These are phyloP conservation scores for Epinephelus moara DNA, from an alignment of 2,113 vertebrate species.

Conservation along the genomic window DNA sequence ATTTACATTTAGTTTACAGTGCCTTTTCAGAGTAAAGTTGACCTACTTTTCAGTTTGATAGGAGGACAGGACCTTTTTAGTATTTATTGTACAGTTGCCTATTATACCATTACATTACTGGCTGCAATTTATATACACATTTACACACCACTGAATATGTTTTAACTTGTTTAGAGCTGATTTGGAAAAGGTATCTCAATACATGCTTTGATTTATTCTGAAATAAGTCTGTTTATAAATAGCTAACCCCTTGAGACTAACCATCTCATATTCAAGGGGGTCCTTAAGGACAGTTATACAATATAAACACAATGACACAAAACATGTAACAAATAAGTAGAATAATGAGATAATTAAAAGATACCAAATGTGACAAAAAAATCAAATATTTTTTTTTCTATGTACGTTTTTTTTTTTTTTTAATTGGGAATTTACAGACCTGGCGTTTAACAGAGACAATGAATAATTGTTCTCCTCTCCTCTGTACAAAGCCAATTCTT, in stretches of 20 bases:
- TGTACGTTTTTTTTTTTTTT: no score
- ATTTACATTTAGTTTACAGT: neutral
- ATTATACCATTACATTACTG: neutral
- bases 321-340: no score
- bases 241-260: no score
- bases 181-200: neutral
- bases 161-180: no score
- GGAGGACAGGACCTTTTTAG: neutral
- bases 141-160: neutral
- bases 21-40: neutral
- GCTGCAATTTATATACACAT: neutral
- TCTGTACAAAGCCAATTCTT: constrained; percentile 6
- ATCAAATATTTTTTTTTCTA: no score
- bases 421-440: neutral
- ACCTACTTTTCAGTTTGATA: neutral
- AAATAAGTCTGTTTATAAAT: neutral
- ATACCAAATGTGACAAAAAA: no score
- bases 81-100: neutral
- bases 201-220: neutral
- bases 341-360: no score
- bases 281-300: no score
- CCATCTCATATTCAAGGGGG: no score
- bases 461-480: neutral
- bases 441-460: neutral
- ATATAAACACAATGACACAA: no score